Evolutionary conservation across 2,888 invertebrate species (phyloP), one percentile per base, ranked within the genome.

Genomic region (Luperina testacea): DNA sequence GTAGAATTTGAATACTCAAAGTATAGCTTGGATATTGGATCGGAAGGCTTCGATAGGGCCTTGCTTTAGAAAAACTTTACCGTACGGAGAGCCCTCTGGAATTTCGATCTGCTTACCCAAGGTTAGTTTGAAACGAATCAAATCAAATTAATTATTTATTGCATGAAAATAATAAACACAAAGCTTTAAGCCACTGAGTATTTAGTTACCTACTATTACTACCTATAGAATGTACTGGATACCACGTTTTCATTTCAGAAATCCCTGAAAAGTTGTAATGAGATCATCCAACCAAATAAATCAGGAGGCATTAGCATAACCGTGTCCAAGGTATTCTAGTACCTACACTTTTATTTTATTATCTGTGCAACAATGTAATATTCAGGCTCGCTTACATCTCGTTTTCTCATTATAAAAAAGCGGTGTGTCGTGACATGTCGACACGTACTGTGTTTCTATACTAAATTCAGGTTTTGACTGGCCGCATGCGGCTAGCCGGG

Each of bases 41-140:
- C 86, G 93, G 3, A 94, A 93, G 82, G 91, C 93, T 3, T 95
- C 95, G 0, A 90, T 96, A 3, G 95, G 95, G 0, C 96, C 96
- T 4, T 94, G 93, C 77, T 91, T 91, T 69, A 92, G 89, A 73
- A 88, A 92, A 1, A 88, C 91, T 2, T 86, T 91, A 51, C 91
- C 92, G 0, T 89, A 89, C 17, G 91, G 92, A 51, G 91, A 91
- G 13, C 94, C 94, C 0, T 95, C 95, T 0, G 96, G 96, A 15
- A 94, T 96, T 32, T 86, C 91, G 0, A 90, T 96, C 59, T 92
- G 90, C 76, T 87, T 96, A 68, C 94, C 95, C 15, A 93, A 92
- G 92, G 96, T 94, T 45, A 48, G 63, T n/a, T n/a, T n/a, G n/a
- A n/a, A n/a, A n/a, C n/a, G n/a, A n/a, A n/a, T n/a, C n/a, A n/a